Evolutionary conservation across 2,797 vertebrate genomes (phyloP).

Genomic region (Heliangelus exortis): DNA sequence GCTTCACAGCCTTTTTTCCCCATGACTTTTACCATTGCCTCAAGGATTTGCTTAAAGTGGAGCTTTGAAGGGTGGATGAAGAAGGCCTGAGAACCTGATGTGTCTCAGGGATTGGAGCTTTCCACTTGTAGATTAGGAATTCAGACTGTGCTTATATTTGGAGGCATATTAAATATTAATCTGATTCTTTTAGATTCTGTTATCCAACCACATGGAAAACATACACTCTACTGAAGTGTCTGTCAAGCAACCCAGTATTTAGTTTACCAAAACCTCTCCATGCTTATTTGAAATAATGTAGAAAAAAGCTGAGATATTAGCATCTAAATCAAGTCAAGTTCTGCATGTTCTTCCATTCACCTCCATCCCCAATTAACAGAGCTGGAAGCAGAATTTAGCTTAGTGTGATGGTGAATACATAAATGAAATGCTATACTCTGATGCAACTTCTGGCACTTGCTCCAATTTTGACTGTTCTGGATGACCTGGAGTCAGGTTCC

Average conservation of each 20-base stretch:
- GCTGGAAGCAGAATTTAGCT: not conserved
- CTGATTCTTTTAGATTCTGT: not conserved
- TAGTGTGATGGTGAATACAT: not conserved
- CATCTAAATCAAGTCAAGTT: not conserved
- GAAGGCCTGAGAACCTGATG: not conserved
- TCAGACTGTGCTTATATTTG: not conserved
- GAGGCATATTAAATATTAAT: not conserved
- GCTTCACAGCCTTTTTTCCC: not conserved
- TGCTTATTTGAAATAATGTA: not conserved
- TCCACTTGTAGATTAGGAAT: not conserved
- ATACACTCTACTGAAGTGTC: not conserved
- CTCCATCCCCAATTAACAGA: not conserved
- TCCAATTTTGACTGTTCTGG: not conserved
- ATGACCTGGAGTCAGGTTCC: not conserved
- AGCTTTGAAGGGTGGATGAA: not conserved
- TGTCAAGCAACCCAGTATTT: not conserved
- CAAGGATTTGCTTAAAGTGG: not conserved
- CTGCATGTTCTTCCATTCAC: not conserved
- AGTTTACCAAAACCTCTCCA: not conserved
- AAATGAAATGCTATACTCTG: not conserved
- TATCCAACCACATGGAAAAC: not conserved
- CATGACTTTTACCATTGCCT: not conserved
- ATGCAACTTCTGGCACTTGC: not conserved
- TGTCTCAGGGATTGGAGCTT: not conserved
- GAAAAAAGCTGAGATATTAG: not conserved